These are phyloP conservation scores for Ciconia maguari DNA, from an alignment of 2,113 vertebrate genomes.

Conservation along the genomic window DNA sequence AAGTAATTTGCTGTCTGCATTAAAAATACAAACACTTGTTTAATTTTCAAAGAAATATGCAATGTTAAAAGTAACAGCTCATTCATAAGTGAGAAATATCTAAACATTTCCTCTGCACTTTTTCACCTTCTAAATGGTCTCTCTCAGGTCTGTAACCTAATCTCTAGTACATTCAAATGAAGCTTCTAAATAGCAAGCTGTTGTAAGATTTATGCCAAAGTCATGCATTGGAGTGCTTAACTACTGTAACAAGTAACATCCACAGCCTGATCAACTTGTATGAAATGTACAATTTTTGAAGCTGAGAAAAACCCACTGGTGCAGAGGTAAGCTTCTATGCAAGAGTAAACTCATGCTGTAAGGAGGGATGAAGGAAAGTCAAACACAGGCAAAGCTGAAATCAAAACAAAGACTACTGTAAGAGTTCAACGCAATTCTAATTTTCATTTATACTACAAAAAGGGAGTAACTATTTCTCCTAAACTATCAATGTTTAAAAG, in stretches of 20 bases:
- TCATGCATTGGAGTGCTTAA: constrained; percentile 1
- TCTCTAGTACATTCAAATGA: not conserved
- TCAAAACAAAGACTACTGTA: not conserved
- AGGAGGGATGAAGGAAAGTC: not conserved
- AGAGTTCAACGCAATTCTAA: not conserved
- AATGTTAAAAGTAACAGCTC: not conserved
- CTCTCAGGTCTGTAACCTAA: not conserved
- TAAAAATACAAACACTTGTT: not conserved
- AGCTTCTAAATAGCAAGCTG: constrained; percentile 7
- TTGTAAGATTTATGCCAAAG: not conserved
- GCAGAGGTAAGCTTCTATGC: not conserved
- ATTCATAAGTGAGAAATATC: not conserved
- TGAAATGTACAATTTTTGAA: constrained; percentile 12
- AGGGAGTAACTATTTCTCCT: not conserved
- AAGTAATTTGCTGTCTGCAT: not conserved
- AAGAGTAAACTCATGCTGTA: not conserved
- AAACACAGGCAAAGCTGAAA: not conserved
- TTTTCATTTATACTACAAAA: not conserved
- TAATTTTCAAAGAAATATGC: not conserved
- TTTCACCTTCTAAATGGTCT: not conserved
- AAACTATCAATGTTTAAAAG: not conserved
- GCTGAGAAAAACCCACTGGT: not conserved
- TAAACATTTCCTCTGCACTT: not conserved
- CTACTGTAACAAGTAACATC: constrained; percentile 16
- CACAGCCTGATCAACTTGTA: not conserved